Evolutionary conservation across 2,888 invertebrate genomes (phyloP).

Genomic region (Drosophila demipolita): DNA sequence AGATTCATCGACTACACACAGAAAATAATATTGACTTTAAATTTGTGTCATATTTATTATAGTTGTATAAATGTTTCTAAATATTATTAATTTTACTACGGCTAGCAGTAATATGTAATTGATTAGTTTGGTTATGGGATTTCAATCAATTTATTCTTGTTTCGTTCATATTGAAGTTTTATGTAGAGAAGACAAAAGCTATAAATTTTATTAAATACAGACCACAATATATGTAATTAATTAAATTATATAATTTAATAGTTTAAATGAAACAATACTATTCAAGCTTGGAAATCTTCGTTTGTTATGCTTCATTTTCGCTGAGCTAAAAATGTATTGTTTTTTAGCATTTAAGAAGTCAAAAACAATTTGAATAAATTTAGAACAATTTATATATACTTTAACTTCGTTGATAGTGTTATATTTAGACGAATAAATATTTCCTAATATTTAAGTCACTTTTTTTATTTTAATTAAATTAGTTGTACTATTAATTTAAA

Average conservation of each 20-base stretch:
- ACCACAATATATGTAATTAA: background rate
- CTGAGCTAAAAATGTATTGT: background rate
- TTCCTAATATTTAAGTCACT: background rate
- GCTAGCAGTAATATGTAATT: background rate
- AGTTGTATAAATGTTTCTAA: background rate
- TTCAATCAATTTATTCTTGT: background rate
- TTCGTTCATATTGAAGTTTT: background rate
- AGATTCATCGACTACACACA: constrained; percentile 31
- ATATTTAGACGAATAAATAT: background rate
- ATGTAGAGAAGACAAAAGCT: background rate
- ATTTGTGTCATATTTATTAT: background rate
- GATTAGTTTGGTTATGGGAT: background rate
- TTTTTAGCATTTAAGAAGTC: background rate
- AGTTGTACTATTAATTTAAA: background rate
- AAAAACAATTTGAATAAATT: background rate
- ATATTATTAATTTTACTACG: background rate
- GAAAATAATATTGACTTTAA: background rate
- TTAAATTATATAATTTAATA: background rate
- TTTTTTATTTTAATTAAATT: background rate
- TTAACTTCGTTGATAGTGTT: background rate
- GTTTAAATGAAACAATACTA: background rate
- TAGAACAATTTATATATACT: background rate
- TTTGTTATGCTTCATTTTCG: background rate
- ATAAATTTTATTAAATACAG: background rate
- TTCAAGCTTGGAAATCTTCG: background rate